A percentile compares a stretch with the other conserved stretches of the same genome.
phyloP scores from a whole-genome alignment of 2,113 vertebrate genomes.

The Chauna torquata region DNA sequence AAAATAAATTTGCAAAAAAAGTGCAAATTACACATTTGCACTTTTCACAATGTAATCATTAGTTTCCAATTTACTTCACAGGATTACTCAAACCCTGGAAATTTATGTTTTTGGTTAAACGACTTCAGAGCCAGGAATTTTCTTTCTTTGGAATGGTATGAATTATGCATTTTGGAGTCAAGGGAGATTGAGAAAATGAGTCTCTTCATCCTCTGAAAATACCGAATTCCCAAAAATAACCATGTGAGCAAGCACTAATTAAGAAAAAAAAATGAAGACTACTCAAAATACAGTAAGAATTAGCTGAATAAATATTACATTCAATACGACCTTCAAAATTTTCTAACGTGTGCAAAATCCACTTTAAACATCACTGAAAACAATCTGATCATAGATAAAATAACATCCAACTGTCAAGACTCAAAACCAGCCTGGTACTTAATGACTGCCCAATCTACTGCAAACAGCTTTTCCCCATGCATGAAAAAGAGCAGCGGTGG shows the following conservation, averaged over 20 bases:
- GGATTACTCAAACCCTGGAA: neutral
- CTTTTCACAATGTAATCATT: neutral
- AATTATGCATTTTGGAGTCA: neutral
- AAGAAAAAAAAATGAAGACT: neutral
- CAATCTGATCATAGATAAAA: neutral
- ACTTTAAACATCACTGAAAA: neutral
- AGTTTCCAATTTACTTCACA: neutral
- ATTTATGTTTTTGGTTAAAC: neutral
- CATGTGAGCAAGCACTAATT: neutral
- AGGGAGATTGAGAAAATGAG: neutral
- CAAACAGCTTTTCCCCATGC: neutral
- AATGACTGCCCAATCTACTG: neutral
- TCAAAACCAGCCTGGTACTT: neutral
- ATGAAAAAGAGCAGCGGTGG: neutral
- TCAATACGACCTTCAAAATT: neutral
- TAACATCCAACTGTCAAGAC: neutral
- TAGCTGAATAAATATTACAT: neutral
- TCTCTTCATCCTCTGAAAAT: neutral
- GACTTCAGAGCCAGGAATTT: neutral
- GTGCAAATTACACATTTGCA: neutral
- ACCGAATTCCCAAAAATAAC: neutral
- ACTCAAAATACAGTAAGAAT: neutral
- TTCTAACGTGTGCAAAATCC: neutral
- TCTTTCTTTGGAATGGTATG: neutral
- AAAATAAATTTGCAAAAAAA: neutral